Conservation (phyloP, 2,888 invertebrate genomes). For the Zonitis immaculata region DNA sequence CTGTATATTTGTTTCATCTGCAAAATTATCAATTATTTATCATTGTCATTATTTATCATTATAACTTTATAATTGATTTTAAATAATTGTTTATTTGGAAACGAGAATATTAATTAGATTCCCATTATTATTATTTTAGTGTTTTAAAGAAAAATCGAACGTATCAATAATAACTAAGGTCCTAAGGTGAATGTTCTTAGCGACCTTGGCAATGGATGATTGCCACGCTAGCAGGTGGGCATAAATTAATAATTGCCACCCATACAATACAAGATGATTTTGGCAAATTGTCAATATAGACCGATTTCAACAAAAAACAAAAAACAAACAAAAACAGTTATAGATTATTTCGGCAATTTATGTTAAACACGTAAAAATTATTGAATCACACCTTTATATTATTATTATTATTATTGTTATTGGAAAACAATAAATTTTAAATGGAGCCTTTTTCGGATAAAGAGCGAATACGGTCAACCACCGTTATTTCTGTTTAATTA, state of each 20-base stretch:
- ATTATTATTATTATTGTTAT: slow-evolving; percentile 1
- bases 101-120: neutral
- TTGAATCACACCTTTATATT: neutral
- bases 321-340: neutral
- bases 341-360: neutral
- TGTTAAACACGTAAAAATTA: slow-evolving; percentile 3
- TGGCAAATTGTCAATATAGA: neutral
- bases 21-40: neutral
- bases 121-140: neutral
- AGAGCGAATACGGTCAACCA: slow-evolving; percentile 8
- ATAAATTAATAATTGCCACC: slow-evolving; percentile 3
- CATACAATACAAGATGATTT: neutral
- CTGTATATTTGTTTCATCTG: slow-evolving; percentile 18
- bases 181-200: slow-evolving; percentile 44
- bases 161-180: slow-evolving; percentile 33
- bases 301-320: neutral
- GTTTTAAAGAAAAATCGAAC: slow-evolving; percentile 12
- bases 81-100: too few relatives aligned
- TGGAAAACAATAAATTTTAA: slow-evolving; percentile 6
- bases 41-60: neutral
- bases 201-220: slow-evolving; percentile 44
- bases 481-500: slow-evolving; percentile 28
- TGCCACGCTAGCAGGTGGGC: slow-evolving; percentile 23
- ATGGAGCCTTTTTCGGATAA: neutral
- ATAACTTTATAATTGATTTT: neutral